Conservation (phyloP, 2,797 vertebrate genomes). For the Sebastes taczanowskii region DNA sequence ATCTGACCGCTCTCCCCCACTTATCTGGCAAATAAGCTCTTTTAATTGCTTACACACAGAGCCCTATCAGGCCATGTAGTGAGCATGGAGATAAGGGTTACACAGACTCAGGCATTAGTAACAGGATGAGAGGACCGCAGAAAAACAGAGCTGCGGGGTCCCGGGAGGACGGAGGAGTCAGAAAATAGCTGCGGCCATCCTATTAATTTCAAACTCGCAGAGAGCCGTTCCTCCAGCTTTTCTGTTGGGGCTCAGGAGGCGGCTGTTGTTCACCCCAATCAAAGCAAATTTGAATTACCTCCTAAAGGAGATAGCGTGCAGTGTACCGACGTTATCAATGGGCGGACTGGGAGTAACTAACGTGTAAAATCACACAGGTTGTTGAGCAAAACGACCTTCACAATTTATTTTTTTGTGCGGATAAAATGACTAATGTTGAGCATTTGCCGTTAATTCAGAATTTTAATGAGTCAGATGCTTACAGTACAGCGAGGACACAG, state of each 20-base stretch:
- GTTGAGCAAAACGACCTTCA: neutral
- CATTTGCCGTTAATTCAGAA: constrained; percentile 1
- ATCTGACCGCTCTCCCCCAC: constrained; percentile 70
- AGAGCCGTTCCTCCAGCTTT: constrained; percentile 32
- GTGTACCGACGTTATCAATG: neutral
- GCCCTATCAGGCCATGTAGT: constrained; percentile 76
- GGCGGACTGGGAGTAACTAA: neutral
- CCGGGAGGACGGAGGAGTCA: constrained; percentile 63
- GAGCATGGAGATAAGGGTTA: constrained; percentile 79
- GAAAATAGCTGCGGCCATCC: constrained; percentile 70
- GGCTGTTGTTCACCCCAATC: constrained; percentile 31
- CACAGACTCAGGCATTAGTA: constrained; percentile 77
- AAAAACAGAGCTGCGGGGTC: constrained; percentile 68
- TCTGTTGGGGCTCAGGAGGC: constrained; percentile 44
- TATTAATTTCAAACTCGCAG: constrained; percentile 69
- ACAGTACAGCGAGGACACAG: constrained; percentile 9
- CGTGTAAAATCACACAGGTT: neutral
- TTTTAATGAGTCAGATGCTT: neutral
- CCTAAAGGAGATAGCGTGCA: neutral
- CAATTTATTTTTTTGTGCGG: neutral
- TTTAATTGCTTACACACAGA: constrained; percentile 82
- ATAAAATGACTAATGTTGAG: neutral
- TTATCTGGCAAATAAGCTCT: constrained; percentile 79
- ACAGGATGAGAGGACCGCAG: constrained; percentile 79
- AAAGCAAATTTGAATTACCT: constrained; percentile 34